Base-by-base conservation (phyloP, 2,888 invertebrate genomes). In the Neoascia interrupta region DNA sequence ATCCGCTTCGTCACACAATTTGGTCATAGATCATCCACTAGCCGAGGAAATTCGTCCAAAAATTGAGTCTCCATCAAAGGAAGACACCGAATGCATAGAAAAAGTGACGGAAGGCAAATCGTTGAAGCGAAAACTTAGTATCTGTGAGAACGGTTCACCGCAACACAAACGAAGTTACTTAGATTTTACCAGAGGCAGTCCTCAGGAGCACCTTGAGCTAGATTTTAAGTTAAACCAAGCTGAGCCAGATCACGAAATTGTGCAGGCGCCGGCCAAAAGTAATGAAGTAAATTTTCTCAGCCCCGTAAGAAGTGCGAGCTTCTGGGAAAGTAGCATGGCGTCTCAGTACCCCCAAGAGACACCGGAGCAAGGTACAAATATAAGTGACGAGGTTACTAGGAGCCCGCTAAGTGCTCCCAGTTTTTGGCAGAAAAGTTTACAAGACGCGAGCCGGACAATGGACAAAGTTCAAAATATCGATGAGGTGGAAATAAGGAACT, bases 1-100 rank as follows among this genome's bases (percentile, higher is more conserved):
- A 4, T 86, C 87, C 19, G 85, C 86, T 11, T 85, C 87, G 8
- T 87, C 88, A 51, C 86, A 86, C 66, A 87, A 87, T 26, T 81
- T 88, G 70, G 86, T 88, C 5, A 88, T 88, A 49, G 88, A 88
- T 82, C 88, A 88, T 72, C 86, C 85, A 5, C 83, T 85, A 63
- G 86, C 83, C 18, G 85, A 85, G 11, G 82, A 82, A 6, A 60
- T 15, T 28, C 60, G 56, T 5, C 23, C 8, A 2, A 8, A 15
- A 18, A 4, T 10, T 4, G 21, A 37, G 36, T 6, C 13, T 8
- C 6, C 45, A 10, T 8, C 34, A 26, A 15, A 18, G 15, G 23
- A 49, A 41, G 41, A 36, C 11, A 51, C 8, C 13, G 45, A 23
- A 10, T 34, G 4, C 5, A 18, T 16, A 5, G 26, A 53, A 23